Evolutionary conservation across 2,888 invertebrate species (phyloP), one percentile per base, ranked within the genome.

Genomic region (Venusia cambrica): DNA sequence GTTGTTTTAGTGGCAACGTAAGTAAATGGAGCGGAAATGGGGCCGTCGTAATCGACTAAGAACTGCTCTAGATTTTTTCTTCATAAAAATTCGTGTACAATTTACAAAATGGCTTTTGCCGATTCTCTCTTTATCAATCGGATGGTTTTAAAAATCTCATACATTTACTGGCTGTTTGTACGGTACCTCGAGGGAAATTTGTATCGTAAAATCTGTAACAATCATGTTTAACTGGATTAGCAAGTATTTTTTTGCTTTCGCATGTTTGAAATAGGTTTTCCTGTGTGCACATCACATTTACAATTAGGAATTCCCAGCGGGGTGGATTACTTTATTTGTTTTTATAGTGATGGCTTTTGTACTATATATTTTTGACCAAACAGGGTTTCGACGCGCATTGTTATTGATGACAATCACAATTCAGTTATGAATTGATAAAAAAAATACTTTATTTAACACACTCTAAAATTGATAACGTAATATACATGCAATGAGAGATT

Each of bases 21-120:
- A 19, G 35, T 36, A 57, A n/a, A 52, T 51, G 53, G 48, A 38
- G 45, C 45, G 50, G 40, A 53, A 57, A 53, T 45, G 43, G 40
- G 44, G 45, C 42, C 43, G 46, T 38, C n/a, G 48, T 43, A 46
- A 45, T 46, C 46, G 45, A 45, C 48, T 50, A 57, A 55, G 51
- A 50, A 48, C 30, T 33, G 26, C 38, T 28, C 37, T 26, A 45
- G 34, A 41, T 43, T 39, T 35, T n/a, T 31, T 35, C 17, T 30
- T 38, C 18, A 41, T 33, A n/a, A n/a, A n/a, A n/a, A n/a, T n/a
- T n/a, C n/a, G n/a, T n/a, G n/a, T n/a, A 38, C 28, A 31, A 45
- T 38, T 34, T 43, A 20, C 42, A 34, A 43, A 38, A 38, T 24
- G 28, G 38, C 22, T 44, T 38, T 45, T 21, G 33, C 41, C 36